phyloP scores from a whole-genome alignment of 1,140 invertebrate species.

The Tenebrio molitor region DNA sequence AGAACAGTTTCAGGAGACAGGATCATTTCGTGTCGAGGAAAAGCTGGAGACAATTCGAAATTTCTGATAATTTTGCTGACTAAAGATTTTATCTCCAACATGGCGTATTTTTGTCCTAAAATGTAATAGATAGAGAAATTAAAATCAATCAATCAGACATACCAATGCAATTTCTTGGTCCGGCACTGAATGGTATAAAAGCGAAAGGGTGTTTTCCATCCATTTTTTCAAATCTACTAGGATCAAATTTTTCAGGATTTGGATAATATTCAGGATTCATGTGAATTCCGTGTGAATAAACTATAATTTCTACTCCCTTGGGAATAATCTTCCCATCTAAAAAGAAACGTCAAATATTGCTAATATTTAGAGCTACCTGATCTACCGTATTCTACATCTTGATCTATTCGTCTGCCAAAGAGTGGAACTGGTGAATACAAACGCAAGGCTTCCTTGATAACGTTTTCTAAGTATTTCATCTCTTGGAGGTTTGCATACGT shows the following conservation, averaged over 20 bases:
- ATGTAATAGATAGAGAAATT: not conserved
- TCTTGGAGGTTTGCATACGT: conserved; percentile 64
- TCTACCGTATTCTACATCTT: conserved; percentile 64
- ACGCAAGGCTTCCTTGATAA: conserved; percentile 66
- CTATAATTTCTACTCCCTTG: not conserved
- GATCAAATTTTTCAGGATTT: conserved; percentile 78
- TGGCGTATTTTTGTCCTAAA: conserved; percentile 83
- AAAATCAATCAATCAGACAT: conserved; percentile 53
- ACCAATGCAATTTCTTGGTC: conserved; percentile 73
- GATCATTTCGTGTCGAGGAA: conserved; percentile 49
- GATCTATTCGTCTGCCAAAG: conserved; percentile 71
- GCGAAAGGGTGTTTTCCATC: conserved; percentile 64
- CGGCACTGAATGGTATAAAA: conserved; percentile 73
- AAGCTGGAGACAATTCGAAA: conserved; percentile 70
- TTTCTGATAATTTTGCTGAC: conserved; percentile 76
- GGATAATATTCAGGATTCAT: conserved; percentile 72
- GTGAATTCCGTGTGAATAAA: conserved; percentile 72
- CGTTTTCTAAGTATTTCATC: conserved; percentile 69
- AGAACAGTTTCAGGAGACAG: conserved; percentile 41
- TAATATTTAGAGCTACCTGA: not conserved
- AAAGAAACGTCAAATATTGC: conserved; percentile 15
- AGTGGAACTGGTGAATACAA: conserved; percentile 72
- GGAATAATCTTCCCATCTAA: conserved; percentile 42
- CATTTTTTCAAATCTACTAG: conserved; percentile 74
- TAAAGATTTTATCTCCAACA: conserved; percentile 81